Conservation (phyloP, 2,888 invertebrate genomes). For the Lasioglossum lativentre region DNA sequence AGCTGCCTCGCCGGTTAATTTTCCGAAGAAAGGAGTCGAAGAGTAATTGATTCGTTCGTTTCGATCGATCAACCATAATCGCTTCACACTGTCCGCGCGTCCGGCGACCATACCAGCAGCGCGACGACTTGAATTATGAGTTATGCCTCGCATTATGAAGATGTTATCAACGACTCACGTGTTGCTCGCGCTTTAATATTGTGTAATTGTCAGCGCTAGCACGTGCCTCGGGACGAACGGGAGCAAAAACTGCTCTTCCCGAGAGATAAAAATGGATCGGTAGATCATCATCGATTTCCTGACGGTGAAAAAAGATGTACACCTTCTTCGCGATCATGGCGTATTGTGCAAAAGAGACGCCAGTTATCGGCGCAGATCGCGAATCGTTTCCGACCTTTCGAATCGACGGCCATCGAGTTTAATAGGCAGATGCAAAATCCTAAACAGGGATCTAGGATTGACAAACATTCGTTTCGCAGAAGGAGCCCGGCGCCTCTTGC, state of each 20-base stretch:
- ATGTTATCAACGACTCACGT: background rate
- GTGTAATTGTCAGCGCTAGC: background rate
- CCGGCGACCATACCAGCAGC: background rate
- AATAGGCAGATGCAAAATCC: conserved; percentile 2
- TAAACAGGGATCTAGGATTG: conserved; percentile 32
- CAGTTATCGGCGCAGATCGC: background rate
- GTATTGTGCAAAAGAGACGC: background rate
- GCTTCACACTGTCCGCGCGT: background rate
- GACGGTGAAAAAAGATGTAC: background rate
- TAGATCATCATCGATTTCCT: background rate
- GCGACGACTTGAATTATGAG: background rate
- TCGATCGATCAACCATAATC: background rate
- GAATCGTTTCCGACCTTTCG: conserved; percentile 2
- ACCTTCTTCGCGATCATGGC: background rate
- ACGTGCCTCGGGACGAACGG: background rate
- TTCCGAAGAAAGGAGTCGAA: background rate
- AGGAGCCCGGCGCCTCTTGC: conserved; percentile 41
- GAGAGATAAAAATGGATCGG: background rate
- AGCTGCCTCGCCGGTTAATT: background rate
- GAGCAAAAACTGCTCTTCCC: background rate
- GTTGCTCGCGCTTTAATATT: background rate
- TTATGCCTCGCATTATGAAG: background rate
- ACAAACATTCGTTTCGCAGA: conserved; percentile 42
- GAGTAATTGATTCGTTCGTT: background rate
- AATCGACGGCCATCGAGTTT: background rate